Percentiles rank a stretch among this genome's conserved stretches.
Conservation (phyloP, 1,140 invertebrate genomes). For the Macrotrachela quadricornifera region DNA sequence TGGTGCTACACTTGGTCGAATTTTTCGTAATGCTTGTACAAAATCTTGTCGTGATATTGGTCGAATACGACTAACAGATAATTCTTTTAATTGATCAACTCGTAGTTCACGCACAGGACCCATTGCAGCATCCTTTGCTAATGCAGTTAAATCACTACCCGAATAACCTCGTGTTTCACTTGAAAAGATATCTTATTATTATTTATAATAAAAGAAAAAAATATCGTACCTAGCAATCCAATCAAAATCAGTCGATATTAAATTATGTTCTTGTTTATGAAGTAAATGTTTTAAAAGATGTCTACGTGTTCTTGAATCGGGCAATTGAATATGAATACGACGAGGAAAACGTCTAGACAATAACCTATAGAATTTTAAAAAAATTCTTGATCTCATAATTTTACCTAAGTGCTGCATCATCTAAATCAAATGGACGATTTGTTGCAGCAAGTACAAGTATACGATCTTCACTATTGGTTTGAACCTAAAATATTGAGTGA, state of each 20-base stretch:
- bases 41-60: conserved; percentile 28
- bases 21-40: conserved; percentile 24
- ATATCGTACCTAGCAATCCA: conserved; percentile 37
- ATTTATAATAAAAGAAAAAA: no score
- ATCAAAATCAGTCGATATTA: conserved; percentile 46
- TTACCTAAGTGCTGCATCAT: not conserved
- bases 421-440: conserved; percentile 71
- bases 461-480: conserved; percentile 46
- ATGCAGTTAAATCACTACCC: conserved; percentile 73
- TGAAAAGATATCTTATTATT: no score
- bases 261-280: conserved; percentile 49
- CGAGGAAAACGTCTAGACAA: conserved; percentile 52
- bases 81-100: not conserved
- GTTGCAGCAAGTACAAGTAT: conserved; percentile 70
- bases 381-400: no score
- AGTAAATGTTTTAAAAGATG: conserved; percentile 53
- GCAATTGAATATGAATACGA: conserved; percentile 66
- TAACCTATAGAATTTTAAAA: no score
- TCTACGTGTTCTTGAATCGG: conserved; percentile 51
- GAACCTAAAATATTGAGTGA: conserved; percentile 9
- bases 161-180: conserved; percentile 43
- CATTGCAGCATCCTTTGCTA: conserved; percentile 80
- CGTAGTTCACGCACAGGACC: conserved; percentile 66
- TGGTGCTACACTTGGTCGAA: conserved; percentile 8
- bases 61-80: conserved; percentile 17